Evolutionary conservation across 2,113 vertebrate species (phyloP), one percentile per base, ranked within the genome.

Genomic region (Brachyistius frenatus): DNA sequence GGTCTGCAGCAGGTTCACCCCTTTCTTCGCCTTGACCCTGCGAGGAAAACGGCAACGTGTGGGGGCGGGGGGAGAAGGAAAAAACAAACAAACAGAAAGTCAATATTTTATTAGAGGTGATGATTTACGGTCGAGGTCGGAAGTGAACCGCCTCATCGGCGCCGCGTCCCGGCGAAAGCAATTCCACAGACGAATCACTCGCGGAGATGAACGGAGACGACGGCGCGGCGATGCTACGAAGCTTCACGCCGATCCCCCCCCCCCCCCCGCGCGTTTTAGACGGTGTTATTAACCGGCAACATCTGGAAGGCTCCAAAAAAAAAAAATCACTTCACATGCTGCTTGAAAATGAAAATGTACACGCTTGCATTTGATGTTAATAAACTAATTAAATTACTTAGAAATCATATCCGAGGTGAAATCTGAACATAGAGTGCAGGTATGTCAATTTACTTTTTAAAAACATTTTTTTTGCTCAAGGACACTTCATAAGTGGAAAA

Each of bases 1-100:
- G 79, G 97, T 98, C 81, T 94, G 96, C 4, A 97, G 94, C 81
- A 99, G 95, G 88, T 98, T 99, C 84, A 99, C 96, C 0, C 98
- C 98, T 58, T 99, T 99, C 94, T 99, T 99, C 30, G 98, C 98
- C 89, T 99, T 99, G 89, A 99, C 98, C 93, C 98, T 99, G 92
- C 0, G 66, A 23, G 23, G 74, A 73, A 84, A 78, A 78, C n/a
- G 4, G 41, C 10, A 39, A 23, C 23, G 23, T 23, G 23, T 23
- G 41, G 13, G 13, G 41, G 41, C 3, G n/a, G 13, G 49, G 14
- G 49, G 15, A 80, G 54, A 1, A 23, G 23, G 23, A 23, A 23
- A 23, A 23, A 23, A 23, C 23, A 23, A 23, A 56, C 66, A 53
- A 55, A 31, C 86, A 68, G 60, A 60, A 83, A 53, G 76, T 85